Conservation (phyloP, 2,113 vertebrate genomes). For the Ptilonorhynchus violaceus region DNA sequence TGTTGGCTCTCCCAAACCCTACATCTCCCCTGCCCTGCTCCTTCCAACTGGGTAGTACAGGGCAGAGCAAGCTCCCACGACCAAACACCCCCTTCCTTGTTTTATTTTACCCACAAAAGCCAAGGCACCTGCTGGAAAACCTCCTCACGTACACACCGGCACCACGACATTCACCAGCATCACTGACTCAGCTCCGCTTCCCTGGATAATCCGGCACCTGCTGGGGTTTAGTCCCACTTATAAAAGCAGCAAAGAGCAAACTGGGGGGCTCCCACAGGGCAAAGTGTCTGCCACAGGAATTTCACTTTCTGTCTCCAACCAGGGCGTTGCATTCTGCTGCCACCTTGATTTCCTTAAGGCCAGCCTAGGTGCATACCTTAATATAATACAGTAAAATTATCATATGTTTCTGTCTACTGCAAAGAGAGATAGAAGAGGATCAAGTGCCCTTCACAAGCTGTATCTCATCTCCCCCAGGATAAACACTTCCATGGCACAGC, state of each 20-base stretch:
- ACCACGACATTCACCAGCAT: background rate
- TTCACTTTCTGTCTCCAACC: background rate
- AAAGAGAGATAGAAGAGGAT: background rate
- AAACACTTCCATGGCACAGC: conserved; percentile 10
- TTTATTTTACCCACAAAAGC: background rate
- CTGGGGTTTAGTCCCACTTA: background rate
- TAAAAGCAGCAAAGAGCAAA: background rate
- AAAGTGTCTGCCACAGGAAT: background rate
- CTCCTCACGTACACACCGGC: background rate
- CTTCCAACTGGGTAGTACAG: background rate
- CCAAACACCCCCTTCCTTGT: background rate
- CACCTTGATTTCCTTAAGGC: background rate
- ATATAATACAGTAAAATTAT: background rate
- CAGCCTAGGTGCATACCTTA: background rate
- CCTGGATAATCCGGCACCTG: background rate
- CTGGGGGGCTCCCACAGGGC: background rate
- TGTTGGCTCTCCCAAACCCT: background rate
- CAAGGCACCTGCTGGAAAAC: conserved; percentile 8
- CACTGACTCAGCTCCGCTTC: rapidly evolving
- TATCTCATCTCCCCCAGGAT: conserved; percentile 30
- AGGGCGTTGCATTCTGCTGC: background rate
- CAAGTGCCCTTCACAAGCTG: conserved; percentile 33
- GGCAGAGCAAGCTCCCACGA: background rate
- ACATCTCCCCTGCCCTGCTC: rapidly evolving
- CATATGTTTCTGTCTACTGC: background rate